Evolutionary conservation across 2,797 vertebrate species (phyloP), one percentile per base, ranked within the genome.

Genomic region (Amblyopsis hoosieri): DNA sequence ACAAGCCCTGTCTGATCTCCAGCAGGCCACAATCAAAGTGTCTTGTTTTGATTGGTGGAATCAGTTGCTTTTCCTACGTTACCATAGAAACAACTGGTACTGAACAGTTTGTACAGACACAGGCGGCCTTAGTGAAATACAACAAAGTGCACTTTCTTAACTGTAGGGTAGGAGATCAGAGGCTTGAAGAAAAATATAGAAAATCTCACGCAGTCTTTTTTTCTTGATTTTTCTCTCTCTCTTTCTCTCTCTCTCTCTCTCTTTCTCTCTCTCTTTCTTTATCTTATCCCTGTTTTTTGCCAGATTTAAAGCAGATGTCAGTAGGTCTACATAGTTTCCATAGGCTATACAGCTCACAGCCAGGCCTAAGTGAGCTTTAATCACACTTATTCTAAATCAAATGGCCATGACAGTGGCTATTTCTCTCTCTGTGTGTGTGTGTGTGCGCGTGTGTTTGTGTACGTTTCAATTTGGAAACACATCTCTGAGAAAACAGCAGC

Each of bases 331-430:
- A 88, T 83, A 86, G 55, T 87, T 90, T 89, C 86, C 89, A 79
- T 78, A 72, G 74, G 59, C 58, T 67, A 54, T 15, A 67, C 73
- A 62, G 56, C 80, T 85, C 77, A 63, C 76, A 79, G 75, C 64
- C 74, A 67, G 69, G 62, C 76, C 72, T 85, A 81, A 90, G 86
- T 85, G 84, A 83, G 69, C 86, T 91, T 91, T 91, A 91, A 91
- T 88, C 88, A 86, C 77, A 82, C 85, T 86, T 77, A 78, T 76
- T 85, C 72, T 61, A 81, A 83, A 83, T 85, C 80, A 87, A 85
- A 84, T 86, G 87, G 76, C 82, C 75, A 61, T 61, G 83, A 61
- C 74, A 69, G 68, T 57, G 59, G 49, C 66, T 64, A 60, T 66
- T 33, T 13, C 10, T 8, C 3, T 37, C 29, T 55, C 10, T 37